These are phyloP conservation scores for Emys orbicularis DNA, from an alignment of 2,797 vertebrate species.

Conservation along the genomic window DNA sequence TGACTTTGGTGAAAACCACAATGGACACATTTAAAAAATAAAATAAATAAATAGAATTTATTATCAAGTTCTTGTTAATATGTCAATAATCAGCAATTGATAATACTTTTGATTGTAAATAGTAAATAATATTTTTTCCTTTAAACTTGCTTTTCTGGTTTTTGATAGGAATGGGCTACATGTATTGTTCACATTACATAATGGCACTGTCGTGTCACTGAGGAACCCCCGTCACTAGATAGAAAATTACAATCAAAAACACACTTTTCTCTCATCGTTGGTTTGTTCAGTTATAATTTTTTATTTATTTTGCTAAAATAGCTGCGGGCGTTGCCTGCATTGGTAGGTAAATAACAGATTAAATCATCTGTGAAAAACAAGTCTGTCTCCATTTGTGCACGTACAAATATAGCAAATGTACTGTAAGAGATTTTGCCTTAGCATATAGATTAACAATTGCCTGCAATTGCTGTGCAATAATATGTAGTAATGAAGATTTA, in stretches of 20 bases:
- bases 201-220: not conserved
- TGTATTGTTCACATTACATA: not conserved
- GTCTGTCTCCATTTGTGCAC: not conserved
- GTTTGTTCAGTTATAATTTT: not conserved
- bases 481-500: not conserved
- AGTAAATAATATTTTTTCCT: not conserved
- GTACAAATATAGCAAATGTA: not conserved
- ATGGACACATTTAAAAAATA: not conserved
- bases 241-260: not conserved
- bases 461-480: not conserved
- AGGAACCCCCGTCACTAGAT: not conserved
- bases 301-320: not conserved
- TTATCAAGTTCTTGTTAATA: not conserved
- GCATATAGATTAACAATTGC: not conserved
- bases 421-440: not conserved
- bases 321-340: not conserved
- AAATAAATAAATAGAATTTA: not conserved
- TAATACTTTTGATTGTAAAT: too few relatives aligned
- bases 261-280: not conserved
- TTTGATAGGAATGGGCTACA: not conserved
- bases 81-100: not conserved
- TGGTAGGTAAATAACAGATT: not conserved
- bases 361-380: rapidly evolving
- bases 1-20: not conserved
- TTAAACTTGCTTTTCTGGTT: not conserved